These are phyloP conservation scores for Metaphire vulgaris DNA, from an alignment of 1,140 invertebrate species.

Conservation along the genomic window DNA sequence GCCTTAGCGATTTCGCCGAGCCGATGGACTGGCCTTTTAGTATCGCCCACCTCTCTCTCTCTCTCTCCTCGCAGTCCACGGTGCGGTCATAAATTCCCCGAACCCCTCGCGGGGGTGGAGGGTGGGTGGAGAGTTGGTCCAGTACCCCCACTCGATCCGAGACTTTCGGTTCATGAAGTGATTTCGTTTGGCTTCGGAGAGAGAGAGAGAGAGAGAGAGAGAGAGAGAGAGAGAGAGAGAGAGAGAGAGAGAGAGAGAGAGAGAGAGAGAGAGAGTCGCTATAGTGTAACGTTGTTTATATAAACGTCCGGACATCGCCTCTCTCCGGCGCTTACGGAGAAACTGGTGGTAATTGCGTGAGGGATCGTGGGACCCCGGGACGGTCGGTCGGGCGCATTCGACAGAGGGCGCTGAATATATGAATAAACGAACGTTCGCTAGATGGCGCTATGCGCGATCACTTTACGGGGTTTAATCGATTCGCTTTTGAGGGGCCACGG, in stretches of 20 bases:
- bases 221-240: too few species aligned
- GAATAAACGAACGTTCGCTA: neutral
- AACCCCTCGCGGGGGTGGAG: too few species aligned
- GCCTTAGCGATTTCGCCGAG: neutral
- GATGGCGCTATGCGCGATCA: neutral
- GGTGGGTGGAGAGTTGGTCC: too few species aligned
- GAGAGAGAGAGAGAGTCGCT: too few species aligned
- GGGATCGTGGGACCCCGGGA: neutral
- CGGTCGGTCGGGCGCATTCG: neutral
- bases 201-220: too few species aligned
- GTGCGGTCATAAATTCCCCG: neutral
- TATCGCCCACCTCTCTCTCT: too few species aligned
- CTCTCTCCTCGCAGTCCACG: neutral
- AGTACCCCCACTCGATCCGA: too few species aligned
- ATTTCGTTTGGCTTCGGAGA: neutral
- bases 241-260: too few species aligned
- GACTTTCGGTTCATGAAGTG: neutral
- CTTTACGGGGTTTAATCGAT: neutral
- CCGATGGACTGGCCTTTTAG: neutral
- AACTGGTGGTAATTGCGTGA: neutral
- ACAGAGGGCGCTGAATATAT: neutral
- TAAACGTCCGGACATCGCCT: neutral
- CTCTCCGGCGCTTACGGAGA: neutral
- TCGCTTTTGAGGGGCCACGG: neutral
- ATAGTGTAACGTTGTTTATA: neutral